phyloP scores from a whole-genome alignment of 2,113 vertebrate genomes.

The Rallus limicola region DNA sequence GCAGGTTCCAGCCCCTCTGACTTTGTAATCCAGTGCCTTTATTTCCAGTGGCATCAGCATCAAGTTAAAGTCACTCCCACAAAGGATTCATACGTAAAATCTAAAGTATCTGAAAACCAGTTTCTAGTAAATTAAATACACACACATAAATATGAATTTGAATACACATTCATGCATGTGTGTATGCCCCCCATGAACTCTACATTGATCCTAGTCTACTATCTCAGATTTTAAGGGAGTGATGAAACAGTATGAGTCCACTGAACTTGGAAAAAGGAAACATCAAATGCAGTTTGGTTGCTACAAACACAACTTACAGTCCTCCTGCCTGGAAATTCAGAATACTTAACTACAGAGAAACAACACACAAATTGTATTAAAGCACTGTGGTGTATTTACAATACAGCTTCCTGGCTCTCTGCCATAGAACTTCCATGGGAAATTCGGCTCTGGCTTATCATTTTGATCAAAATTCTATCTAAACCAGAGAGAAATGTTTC shows the following conservation, averaged over 20 bases:
- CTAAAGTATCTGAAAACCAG: not conserved
- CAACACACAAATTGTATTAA: not conserved
- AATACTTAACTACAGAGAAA: not conserved
- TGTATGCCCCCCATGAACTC: not conserved
- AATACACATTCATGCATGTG: not conserved
- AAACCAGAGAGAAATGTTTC: not conserved
- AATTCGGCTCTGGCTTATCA: not conserved
- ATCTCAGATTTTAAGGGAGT: not conserved
- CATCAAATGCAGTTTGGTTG: not conserved
- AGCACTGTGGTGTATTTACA: not conserved
- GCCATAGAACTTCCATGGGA: not conserved
- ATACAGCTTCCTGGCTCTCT: not conserved
- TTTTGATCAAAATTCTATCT: slow-evolving; percentile 7
- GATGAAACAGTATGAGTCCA: not conserved
- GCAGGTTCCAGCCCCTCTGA: not conserved
- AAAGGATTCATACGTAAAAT: not conserved
- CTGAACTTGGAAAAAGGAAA: not conserved
- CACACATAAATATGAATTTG: not conserved
- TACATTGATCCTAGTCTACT: not conserved
- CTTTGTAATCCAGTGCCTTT: not conserved
- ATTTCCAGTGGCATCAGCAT: not conserved
- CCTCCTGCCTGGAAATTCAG: not conserved
- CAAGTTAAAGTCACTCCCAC: not conserved
- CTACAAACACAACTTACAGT: not conserved
- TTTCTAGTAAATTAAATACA: not conserved